Evolutionary conservation across 23 tunicate species (phyloP).

Genomic region (Halocynthia aurantium): DNA sequence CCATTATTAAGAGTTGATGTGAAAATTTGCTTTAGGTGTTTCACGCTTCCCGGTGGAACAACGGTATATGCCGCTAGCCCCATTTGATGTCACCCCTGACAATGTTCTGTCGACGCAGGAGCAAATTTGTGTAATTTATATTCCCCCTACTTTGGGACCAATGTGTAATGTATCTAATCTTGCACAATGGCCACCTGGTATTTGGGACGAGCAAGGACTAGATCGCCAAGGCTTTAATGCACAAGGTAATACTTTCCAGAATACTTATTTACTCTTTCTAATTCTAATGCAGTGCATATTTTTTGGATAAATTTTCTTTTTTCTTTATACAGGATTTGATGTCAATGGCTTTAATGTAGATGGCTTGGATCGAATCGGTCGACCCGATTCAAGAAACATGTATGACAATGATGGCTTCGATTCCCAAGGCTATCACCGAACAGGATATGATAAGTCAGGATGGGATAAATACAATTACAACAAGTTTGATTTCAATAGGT

Average conservation of each 20-base stretch:
- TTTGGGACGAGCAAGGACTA: conserved; percentile 34
- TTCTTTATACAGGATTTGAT: conserved; percentile 44
- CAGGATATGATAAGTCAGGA: conserved; percentile 69
- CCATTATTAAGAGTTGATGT: too few relatives aligned
- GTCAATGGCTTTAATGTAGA: conserved; percentile 50
- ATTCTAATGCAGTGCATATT: neutral
- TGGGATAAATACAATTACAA: conserved; percentile 65
- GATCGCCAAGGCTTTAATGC: conserved; percentile 69
- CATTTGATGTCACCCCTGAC: conserved; percentile 69
- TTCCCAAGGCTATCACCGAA: conserved; percentile 39
- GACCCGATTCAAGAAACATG: conserved; percentile 31
- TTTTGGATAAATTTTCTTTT: neutral
- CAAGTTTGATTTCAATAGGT: conserved; percentile 49
- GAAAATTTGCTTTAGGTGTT: conserved; percentile 18
- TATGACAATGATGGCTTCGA: conserved; percentile 38
- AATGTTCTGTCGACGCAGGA: conserved; percentile 53
- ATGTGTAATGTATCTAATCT: conserved; percentile 44
- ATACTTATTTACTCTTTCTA: neutral
- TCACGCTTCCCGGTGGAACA: conserved; percentile 56
- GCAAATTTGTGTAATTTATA: conserved; percentile 75
- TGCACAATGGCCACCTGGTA: conserved; percentile 7
- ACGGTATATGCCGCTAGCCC: conserved; percentile 45
- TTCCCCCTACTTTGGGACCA: conserved; percentile 80
- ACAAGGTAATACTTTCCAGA: conserved; percentile 23
- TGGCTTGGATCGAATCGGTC: conserved; percentile 37